Evolutionary conservation across 2,888 invertebrate genomes (phyloP).

Genomic region (Rotaria macrura): DNA sequence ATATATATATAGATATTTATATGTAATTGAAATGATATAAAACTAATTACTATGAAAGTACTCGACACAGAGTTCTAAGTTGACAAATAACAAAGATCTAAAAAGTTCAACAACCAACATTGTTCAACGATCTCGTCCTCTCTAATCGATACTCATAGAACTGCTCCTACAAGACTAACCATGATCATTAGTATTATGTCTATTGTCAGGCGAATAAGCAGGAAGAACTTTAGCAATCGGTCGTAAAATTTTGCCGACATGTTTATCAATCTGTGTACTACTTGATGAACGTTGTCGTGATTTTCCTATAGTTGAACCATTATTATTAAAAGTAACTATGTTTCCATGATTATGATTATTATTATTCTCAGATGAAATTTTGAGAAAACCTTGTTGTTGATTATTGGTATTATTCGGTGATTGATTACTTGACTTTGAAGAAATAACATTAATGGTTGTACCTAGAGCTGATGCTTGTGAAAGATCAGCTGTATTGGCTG

Average conservation of each 20-base stretch:
- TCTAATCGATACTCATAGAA: too few species aligned
- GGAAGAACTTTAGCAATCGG: conserved; percentile 5
- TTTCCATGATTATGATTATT: background rate
- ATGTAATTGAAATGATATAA: too few species aligned
- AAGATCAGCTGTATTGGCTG: background rate
- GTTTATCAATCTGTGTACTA: background rate
- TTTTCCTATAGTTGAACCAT: background rate
- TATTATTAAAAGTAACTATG: background rate
- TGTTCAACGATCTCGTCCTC: too few species aligned
- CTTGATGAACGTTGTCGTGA: background rate
- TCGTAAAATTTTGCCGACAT: background rate
- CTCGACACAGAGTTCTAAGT: too few species aligned
- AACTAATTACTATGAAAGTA: too few species aligned
- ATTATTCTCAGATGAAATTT: background rate
- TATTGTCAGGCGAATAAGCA: background rate
- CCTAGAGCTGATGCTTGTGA: background rate
- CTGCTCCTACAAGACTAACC: background rate
- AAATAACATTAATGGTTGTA: background rate
- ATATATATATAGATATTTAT: too few species aligned
- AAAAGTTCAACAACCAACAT: too few species aligned
- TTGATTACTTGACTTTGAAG: background rate
- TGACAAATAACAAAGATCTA: too few species aligned
- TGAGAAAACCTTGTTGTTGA: background rate
- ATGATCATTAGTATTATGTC: background rate
- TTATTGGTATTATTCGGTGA: background rate